Evolutionary conservation across 2,797 vertebrate genomes (phyloP).

Genomic region (Tachyglossus aculeatus): DNA sequence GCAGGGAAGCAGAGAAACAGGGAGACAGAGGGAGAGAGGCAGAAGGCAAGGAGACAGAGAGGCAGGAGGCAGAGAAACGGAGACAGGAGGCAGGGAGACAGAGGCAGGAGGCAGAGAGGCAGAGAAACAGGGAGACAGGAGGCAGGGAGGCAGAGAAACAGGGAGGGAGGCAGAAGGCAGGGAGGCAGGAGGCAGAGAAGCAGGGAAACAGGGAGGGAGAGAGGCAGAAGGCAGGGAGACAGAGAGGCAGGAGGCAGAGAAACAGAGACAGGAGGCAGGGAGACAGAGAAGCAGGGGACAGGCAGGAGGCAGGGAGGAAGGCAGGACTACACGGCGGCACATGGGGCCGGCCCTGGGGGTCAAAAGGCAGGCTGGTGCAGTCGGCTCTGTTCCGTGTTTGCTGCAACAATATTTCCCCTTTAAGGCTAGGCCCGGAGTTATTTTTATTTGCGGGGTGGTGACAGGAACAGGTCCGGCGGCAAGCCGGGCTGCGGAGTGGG

Average conservation of each 20-base stretch:
- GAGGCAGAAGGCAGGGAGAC: too few species aligned
- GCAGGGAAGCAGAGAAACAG: too few species aligned
- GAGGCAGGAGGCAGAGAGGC: not conserved
- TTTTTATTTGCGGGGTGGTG: constrained; percentile 65
- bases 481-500: too few species aligned
- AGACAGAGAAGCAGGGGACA: not conserved
- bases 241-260: not conserved
- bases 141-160: not conserved
- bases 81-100: too few species aligned
- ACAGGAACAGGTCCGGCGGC: constrained; percentile 69
- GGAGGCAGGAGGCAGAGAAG: not conserved
- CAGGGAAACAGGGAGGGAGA: too few species aligned
- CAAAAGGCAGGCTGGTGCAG: constrained; percentile 27
- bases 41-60: too few species aligned
- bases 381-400: constrained; percentile 61
- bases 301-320: too few species aligned
- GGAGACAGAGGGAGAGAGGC: too few species aligned
- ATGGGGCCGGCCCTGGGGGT: constrained; percentile 11
- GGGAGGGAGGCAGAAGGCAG: not conserved
- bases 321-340: too few species aligned
- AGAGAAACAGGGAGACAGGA: too few species aligned
- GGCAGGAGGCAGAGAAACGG: not conserved
- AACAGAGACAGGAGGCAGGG: not conserved
- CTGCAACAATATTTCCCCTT: constrained; percentile 71
- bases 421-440: constrained; percentile 68